Base-by-base conservation (phyloP, 2,113 vertebrate species). In the Meleagris gallopavo region DNA sequence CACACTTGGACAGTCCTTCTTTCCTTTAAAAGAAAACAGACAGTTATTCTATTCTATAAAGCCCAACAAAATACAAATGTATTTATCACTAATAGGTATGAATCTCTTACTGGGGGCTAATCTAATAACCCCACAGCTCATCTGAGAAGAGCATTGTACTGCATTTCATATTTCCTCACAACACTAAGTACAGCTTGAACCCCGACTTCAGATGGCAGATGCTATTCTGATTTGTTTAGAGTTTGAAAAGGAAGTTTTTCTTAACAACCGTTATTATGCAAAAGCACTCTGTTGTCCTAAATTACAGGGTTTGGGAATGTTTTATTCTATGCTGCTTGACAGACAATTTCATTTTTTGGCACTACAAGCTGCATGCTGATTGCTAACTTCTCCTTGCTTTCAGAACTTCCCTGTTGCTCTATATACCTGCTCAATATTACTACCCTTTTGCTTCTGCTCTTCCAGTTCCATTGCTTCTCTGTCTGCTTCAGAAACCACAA, bases 1-100 rank as follows among this genome's bases (percentile, higher is more conserved):
- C 99, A 91, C 99, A 99, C 96, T 98, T 99, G 83, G 99, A 99
- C 97, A 99, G 96, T 20, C 97, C 97, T 92, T 99, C 98, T 97
- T 99, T 99, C 97, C 99, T 99, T 93, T 52, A 98, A 97, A 96
- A 83, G 86, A 70, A 96, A 97, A 89, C 76, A 94, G 11, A 92
- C 27, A 66, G 52, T 93, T 86, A 89, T 86, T 89, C 36, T 79
- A 40, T 17, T 79, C 17, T 50, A 61, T n/a, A 91, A 95, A 70
- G 64, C 34, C 34, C 22, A 87, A 76, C 73, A 36, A 75, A 94
- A 95, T n/a, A 90, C 7, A 36, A 55, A 40, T 2, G 4, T 4
- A 75, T 22, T 14, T 27, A 64, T 67, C 18, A 27, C 30, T 48
- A 25, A 32, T 21, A 64, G n/a, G 62, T 21, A 36, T 36, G 14